Evolutionary conservation across 2,113 vertebrate species (phyloP).

Genomic region (Alexandromys fortis): DNA sequence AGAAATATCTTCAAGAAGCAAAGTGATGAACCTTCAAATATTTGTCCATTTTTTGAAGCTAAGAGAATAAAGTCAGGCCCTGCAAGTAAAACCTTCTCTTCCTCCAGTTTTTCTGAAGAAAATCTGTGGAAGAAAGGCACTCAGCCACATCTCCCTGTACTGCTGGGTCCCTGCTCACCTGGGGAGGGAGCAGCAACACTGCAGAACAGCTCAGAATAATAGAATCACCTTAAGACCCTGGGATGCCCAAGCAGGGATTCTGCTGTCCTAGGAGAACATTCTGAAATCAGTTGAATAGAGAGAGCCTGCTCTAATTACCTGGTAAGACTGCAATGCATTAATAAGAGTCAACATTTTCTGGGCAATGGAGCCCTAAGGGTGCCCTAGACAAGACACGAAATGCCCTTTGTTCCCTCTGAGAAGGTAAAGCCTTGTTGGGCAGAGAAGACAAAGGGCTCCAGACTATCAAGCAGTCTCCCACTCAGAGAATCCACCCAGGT

Average conservation of each 20-base stretch:
- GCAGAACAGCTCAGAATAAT: not conserved
- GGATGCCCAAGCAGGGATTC: not conserved
- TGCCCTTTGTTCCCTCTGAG: not conserved
- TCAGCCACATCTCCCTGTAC: not conserved
- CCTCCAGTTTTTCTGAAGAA: not conserved
- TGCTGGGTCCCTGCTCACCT: not conserved
- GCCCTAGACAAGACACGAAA: not conserved
- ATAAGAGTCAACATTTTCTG: not conserved
- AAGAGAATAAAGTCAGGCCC: not conserved
- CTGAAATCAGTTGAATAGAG: not conserved
- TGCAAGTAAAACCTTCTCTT: not conserved
- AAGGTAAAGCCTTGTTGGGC: not conserved
- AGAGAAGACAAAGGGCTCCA: not conserved
- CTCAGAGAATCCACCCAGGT: not conserved
- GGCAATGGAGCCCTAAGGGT: not conserved
- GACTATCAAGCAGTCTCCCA: not conserved
- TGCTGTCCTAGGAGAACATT: not conserved
- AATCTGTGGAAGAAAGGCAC: not conserved
- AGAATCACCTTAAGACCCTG: not conserved
- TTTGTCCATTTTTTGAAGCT: not conserved
- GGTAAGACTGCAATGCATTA: not conserved
- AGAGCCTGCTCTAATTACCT: not conserved
- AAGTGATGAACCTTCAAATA: constrained; percentile 13
- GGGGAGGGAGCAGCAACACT: not conserved
- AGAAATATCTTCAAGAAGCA: not conserved